phyloP scores from a whole-genome alignment of 53 echinoderm and acorn worm species.

The Holothuria leucospilota region DNA sequence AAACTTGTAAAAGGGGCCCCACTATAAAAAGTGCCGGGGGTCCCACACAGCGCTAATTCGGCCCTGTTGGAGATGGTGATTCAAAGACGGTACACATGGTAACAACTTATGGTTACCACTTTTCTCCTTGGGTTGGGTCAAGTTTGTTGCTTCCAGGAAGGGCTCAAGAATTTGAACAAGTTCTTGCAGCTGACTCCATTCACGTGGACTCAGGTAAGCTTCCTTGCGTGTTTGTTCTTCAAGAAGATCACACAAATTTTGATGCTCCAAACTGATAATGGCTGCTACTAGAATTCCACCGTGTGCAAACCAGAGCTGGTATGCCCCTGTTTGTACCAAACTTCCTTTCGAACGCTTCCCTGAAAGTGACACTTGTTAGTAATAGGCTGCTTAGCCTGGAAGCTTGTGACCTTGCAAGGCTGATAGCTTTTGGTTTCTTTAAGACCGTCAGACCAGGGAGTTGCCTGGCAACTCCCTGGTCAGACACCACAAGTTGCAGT shows the following conservation, averaged over 20 bases:
- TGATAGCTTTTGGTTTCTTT: slow-evolving; percentile 28
- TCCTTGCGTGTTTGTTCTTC: slow-evolving; percentile 54
- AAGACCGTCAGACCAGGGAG: no score
- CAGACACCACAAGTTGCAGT: slow-evolving; percentile 21
- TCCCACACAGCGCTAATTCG: neutral
- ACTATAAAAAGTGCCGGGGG: no score
- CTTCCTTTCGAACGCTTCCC: slow-evolving; percentile 8
- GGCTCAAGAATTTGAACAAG: slow-evolving; percentile 45
- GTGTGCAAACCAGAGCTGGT: slow-evolving; percentile 49
- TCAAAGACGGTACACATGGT: slow-evolving; percentile 43
- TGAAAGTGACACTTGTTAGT: slow-evolving; percentile 26
- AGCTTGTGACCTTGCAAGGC: slow-evolving; percentile 1
- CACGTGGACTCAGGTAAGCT: slow-evolving; percentile 19
- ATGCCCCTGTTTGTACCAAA: slow-evolving; percentile 44
- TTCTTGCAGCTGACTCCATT: slow-evolving; percentile 58
- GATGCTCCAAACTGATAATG: slow-evolving; percentile 46
- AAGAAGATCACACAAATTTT: slow-evolving; percentile 36
- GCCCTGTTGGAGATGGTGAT: slow-evolving; percentile 49
- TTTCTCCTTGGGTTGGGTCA: slow-evolving; percentile 31
- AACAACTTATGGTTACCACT: slow-evolving; percentile 38
- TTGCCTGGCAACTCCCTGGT: no score
- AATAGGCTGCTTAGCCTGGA: slow-evolving; percentile 14
- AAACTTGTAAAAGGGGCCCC: no score
- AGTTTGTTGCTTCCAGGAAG: slow-evolving; percentile 52
- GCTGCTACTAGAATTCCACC: slow-evolving; percentile 31